Evolutionary conservation across 1,140 invertebrate species (phyloP).

Genomic region (Diabrotica undecimpunctata): DNA sequence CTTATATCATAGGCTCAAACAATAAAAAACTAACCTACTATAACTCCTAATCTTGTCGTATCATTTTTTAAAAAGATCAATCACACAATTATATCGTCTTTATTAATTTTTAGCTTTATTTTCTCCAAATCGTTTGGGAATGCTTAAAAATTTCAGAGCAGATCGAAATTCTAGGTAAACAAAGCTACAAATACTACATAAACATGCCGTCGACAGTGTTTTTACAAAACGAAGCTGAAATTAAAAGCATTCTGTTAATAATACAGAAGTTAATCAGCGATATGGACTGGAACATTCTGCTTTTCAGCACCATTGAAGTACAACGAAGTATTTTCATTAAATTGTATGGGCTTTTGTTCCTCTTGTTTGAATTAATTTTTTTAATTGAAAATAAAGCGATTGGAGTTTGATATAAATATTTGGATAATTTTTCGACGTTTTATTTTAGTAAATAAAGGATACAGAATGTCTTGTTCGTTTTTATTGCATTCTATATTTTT

Average conservation of each 20-base stretch:
- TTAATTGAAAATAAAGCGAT: background rate
- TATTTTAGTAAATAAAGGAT: no score
- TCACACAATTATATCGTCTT: background rate
- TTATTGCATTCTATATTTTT: no score
- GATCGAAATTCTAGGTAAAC: background rate
- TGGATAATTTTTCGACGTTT: no score
- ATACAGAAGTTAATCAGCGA: background rate
- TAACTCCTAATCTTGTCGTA: no score
- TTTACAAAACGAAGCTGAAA: conserved; percentile 7
- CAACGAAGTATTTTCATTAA: conserved; percentile 1
- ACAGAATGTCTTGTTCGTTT: no score
- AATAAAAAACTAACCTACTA: no score
- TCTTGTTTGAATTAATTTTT: conserved; percentile 7
- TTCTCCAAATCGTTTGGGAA: background rate
- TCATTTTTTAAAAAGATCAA: background rate
- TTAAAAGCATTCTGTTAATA: conserved; percentile 1
- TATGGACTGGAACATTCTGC: conserved; percentile 4
- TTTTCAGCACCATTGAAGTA: background rate
- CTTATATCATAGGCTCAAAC: no score
- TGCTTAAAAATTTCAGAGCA: background rate
- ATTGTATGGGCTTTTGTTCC: background rate
- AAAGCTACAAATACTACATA: conserved; percentile 8
- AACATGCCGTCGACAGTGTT: conserved; percentile 15
- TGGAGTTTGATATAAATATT: no score
- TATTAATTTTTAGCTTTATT: conserved; percentile 7